Evolutionary conservation across 2,888 invertebrate genomes (phyloP), one percentile per base, ranked within the genome.

Genomic region (Apeira syringaria): DNA sequence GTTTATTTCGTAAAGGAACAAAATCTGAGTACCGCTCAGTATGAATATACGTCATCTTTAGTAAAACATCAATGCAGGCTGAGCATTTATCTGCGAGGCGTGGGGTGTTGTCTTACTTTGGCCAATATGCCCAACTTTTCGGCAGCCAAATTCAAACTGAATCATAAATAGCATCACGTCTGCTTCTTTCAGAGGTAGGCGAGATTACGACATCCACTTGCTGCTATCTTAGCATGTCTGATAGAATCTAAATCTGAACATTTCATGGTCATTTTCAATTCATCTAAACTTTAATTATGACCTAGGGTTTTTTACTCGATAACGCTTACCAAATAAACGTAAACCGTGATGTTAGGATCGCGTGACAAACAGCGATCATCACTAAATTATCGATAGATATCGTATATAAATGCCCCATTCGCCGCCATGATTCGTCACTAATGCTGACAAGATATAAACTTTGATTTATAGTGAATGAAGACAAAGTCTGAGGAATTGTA

Each of bases 331-430:
- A 44, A 57, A 34, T 53, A 42, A 55, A 59, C 61, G 61, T 61
- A 63, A 61, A 50, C 63, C 61, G 59, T 79, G 77, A 80, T 77
- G 74, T 64, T 55, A 47, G 47, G 59, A 70, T 80, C 73, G 80
- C 80, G 78, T 80, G 79, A 68, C 53, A 50, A 32, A 47, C 39
- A 41, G 50, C 68, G 60, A 74, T 77, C 73, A 67, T 65, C 61
- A 66, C 62, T 59, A 64, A 67, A 64, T 67, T 74, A 68, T 74
- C 64, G 74, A 74, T 73, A 71, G 50, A 49, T 68, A 75, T 74
- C 72, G 66, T 49, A 61, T 53, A 52, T 64, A 62, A 67, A 71
- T 64, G 57, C 59, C 48, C 55, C 37, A 59, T 68, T 64, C 56
- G 56, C 49, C 56, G 41, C 45, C 49, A 40, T 68, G 69, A 73